phyloP scores from a whole-genome alignment of 92 coral and sea anemone species.

The Epizoanthus scotinus region DNA sequence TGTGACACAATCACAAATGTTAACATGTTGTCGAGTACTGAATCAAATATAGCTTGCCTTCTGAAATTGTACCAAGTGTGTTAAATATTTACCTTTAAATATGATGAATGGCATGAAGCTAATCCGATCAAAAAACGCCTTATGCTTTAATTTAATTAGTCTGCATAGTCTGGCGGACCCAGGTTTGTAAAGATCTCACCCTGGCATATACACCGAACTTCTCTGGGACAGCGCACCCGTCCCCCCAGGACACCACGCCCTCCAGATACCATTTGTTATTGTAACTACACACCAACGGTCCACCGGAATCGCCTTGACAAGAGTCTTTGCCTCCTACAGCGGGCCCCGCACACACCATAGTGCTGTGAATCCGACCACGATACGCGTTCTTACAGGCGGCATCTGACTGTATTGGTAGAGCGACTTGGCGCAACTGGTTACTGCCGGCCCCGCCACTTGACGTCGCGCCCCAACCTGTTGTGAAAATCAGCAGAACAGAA shows the following conservation, averaged over 20 bases:
- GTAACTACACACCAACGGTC: conserved; percentile 14
- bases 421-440: conserved; percentile 6
- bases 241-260: conserved; percentile 36
- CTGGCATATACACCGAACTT: conserved; percentile 28
- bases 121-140: not conserved
- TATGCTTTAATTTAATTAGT: not conserved
- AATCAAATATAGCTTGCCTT: too few relatives aligned
- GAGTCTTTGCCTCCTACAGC: conserved; percentile 14
- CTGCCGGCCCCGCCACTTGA: conserved; percentile 10
- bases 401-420: conserved; percentile 6
- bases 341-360: conserved; percentile 24
- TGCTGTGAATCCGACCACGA: conserved; percentile 1
- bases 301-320: conserved; percentile 33
- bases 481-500: not conserved
- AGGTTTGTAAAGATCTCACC: not conserved
- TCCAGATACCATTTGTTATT: conserved; percentile 23
- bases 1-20: too few relatives aligned
- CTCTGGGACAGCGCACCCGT: conserved; percentile 17
- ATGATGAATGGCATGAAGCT: too few relatives aligned
- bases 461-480: conserved; percentile 17
- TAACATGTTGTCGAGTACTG: too few relatives aligned
- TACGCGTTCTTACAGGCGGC: conserved; percentile 7
- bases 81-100: too few relatives aligned
- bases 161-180: conserved; percentile 18
- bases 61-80: too few relatives aligned